Evolutionary conservation across 2,113 vertebrate species (phyloP), one percentile per base, ranked within the genome.

Genomic region (Tetrax tetrax): DNA sequence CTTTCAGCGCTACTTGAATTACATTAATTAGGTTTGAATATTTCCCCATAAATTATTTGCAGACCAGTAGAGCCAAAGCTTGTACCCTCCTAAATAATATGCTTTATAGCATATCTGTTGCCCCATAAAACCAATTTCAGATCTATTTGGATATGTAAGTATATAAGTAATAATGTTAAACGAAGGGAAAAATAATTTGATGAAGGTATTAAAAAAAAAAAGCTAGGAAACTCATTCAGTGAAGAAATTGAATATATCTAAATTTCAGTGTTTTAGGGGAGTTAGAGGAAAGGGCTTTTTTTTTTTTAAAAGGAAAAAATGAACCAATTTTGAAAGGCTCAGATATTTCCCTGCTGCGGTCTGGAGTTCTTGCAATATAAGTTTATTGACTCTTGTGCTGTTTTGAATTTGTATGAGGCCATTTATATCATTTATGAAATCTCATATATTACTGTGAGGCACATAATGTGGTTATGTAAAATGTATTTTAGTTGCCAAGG

Each of bases 321-420:
- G 61, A 90, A 92, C 28, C 14, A 22, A 12, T 90, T 94, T 92
- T 81, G 24, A 90, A 94, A 70, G 28, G 27, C 69, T 88, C 25
- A 71, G 51, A 94, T 96, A 91, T 95, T 96, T 97, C 48, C 15
- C 41, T 93, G 61, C 43, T 96, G 93, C 1, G 41, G 88, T 90
- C 83, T 94, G 64, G 88, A 87, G 83, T 87, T 89, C 57, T 96
- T 81, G 65, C 65, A 93, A 53, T 95, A 65, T 61, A 92, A 90
- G 80, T 95, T 96, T 95, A 95, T 95, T 93, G 94, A 95, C 83
- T 92, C 77, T 89, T 96, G 69, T 79, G 65, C 93, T 96, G 96
- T 93, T 96, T 96, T 95, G 94, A 97, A 96, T 96, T 96, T 96
- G 95, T 93, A 95, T 95, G 96, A 93, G 92, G 80, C 86, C 92